Base-by-base conservation (phyloP, 1,140 invertebrate genomes). In the Papilio xuthus region DNA sequence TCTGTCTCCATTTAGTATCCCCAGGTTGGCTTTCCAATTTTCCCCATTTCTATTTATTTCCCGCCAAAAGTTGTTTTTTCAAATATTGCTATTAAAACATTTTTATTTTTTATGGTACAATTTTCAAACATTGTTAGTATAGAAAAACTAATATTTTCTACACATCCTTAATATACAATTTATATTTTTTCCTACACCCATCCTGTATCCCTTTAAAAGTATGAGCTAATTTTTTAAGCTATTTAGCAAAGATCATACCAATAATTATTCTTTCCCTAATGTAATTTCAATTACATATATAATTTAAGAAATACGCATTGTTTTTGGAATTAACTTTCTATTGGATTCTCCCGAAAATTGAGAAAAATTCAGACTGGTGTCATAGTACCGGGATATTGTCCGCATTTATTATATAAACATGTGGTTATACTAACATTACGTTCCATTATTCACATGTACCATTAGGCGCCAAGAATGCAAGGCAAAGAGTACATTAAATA, bases 371-470 rank as follows among this genome's bases (percentile, higher is more conserved):
- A 53, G n/a, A 53, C 18, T 53, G 50, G 50, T 53, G n/a, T n/a
- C 50, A 53, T 20, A 20, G 50, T 20, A 6, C 18, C 9, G 50
- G 44, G 44, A 9, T 53, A n/a, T 53, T n/a, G 50, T 53, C 50
- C 50, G 50, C 50, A 53, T 20, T 53, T 53, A 53, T n/a, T 53
- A 53, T n/a, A 9, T 53, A 53, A 20, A 9, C 50, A 53, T n/a
- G n/a, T 53, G 50, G 50, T 53, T 53, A 53, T 53, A 53, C 50
- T 53, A 53, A 53, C 50, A 20, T 20, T 53, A 53, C 50, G 50
- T 53, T 53, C 50, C 50, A 20, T 53, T 53, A 53, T 53, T n/a
- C 50, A 20, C 50, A 7, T n/a, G 9, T n/a, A 53, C 18, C 50
- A n/a, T 0, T 53, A 20, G 7, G 1, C 8, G 13, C 1, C 3